phyloP scores from a whole-genome alignment of 2,888 invertebrate species.

The Prionchulus punctatus region DNA sequence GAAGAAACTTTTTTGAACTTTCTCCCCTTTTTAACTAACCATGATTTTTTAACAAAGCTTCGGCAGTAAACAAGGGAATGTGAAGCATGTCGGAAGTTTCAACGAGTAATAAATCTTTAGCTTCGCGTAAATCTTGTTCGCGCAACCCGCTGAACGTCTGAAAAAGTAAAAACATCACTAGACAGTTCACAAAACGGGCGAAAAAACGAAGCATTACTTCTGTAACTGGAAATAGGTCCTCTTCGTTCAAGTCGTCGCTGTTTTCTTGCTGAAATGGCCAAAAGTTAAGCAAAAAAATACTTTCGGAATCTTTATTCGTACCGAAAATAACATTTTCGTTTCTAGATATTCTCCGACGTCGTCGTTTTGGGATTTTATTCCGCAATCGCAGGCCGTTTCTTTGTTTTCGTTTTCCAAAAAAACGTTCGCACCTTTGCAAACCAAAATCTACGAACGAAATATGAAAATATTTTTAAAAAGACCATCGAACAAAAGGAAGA shows the following conservation, averaged over 20 bases:
- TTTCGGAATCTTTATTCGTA: slow-evolving; percentile 20
- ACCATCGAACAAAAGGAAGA: neutral
- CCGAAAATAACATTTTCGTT: slow-evolving; percentile 49
- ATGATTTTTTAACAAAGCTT: slow-evolving; percentile 49
- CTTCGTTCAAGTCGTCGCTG: slow-evolving; percentile 11
- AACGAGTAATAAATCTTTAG: slow-evolving; percentile 51
- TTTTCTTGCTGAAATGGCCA: slow-evolving; percentile 2
- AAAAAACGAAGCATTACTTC: slow-evolving; percentile 5
- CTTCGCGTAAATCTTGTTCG: slow-evolving; percentile 52
- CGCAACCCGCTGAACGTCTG: slow-evolving; percentile 39
- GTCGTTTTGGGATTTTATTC: slow-evolving; percentile 45
- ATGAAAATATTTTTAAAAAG: slow-evolving; percentile 1
- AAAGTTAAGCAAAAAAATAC: too few species aligned
- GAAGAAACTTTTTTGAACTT: too few species aligned
- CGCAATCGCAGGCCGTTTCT: slow-evolving; percentile 50
- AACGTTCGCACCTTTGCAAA: slow-evolving; percentile 45
- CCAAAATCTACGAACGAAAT: slow-evolving; percentile 37
- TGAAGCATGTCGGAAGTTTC: slow-evolving; percentile 55
- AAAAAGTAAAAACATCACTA: neutral
- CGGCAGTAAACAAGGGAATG: slow-evolving; percentile 52
- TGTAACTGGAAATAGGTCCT: slow-evolving; percentile 9
- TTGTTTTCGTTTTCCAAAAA: slow-evolving; percentile 48
- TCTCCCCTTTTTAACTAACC: too few species aligned
- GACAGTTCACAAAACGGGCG: neutral
- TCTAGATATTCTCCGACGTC: slow-evolving; percentile 49